These are phyloP conservation scores for Lepidocolaptes lacrymiger DNA, from an alignment of 2,797 vertebrate genomes.

Conservation along the genomic window DNA sequence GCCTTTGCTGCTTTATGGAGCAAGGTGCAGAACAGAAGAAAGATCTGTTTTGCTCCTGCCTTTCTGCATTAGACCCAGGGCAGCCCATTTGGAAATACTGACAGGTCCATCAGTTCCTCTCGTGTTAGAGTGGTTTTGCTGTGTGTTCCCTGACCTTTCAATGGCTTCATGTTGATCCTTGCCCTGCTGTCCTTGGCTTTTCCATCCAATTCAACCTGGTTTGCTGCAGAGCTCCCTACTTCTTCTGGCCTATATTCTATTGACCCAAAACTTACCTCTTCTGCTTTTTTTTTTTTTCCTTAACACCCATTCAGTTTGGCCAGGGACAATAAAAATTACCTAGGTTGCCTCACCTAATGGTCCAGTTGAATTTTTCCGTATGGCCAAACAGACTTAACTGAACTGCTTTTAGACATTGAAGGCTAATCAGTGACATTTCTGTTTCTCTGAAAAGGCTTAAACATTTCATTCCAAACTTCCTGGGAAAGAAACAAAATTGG, in stretches of 20 bases:
- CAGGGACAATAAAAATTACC: neutral
- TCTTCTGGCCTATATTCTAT: neutral
- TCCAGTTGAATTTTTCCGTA: neutral
- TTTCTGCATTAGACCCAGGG: neutral
- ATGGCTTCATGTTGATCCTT: neutral
- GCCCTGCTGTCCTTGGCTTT: neutral
- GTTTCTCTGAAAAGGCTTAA: neutral
- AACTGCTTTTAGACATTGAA: neutral
- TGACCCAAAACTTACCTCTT: neutral
- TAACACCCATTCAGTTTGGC: neutral
- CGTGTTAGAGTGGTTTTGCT: neutral
- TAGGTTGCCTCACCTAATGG: neutral
- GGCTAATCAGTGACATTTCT: neutral
- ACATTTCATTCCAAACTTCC: neutral
- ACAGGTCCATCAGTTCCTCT: neutral
- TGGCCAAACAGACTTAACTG: neutral
- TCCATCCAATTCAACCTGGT: neutral
- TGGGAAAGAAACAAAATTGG: neutral
- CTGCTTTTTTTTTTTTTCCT: too few species aligned
- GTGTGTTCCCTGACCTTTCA: neutral
- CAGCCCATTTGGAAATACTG: neutral
- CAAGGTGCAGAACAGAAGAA: neutral
- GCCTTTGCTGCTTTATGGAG: neutral
- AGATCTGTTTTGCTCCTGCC: neutral
- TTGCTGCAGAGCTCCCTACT: neutral